Conservation (phyloP, 1,140 invertebrate genomes). For the Heliconius congener region DNA sequence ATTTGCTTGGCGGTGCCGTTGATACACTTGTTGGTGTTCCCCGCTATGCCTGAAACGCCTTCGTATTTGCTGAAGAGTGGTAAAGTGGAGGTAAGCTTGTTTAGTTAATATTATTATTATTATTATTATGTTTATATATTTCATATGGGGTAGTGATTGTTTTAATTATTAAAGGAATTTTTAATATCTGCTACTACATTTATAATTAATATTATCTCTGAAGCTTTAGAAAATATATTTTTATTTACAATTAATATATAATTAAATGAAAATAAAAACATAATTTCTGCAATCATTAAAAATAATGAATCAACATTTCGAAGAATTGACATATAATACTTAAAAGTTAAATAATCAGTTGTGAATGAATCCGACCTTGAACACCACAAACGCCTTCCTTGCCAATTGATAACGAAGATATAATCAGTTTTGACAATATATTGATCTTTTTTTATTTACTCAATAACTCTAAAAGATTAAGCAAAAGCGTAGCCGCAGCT, state of each 20-base stretch:
- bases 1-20: slow-evolving; percentile 64
- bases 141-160: too few relatives aligned
- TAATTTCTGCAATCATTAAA: not conserved
- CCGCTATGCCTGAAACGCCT: slow-evolving; percentile 68
- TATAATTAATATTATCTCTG: too few relatives aligned
- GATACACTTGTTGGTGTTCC: slow-evolving; percentile 62
- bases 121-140: too few relatives aligned
- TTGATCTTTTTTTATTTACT: not conserved
- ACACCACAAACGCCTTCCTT: not conserved
- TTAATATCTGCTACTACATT: too few relatives aligned
- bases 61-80: slow-evolving; percentile 68
- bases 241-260: not conserved
- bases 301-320: not conserved
- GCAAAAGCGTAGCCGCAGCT: not conserved
- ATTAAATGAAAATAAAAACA: not conserved
- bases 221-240: too few relatives aligned
- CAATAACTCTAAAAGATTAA: not conserved
- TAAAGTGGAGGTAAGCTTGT: slow-evolving; percentile 60
- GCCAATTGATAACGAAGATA: not conserved
- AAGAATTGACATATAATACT: not conserved
- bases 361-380: not conserved
- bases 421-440: not conserved
- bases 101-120: too few relatives aligned
- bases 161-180: too few relatives aligned
- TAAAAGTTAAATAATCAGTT: not conserved